Evolutionary conservation across 1,140 invertebrate genomes (phyloP), one percentile per base, ranked within the genome.

Genomic region (Drosophila nebulosa): DNA sequence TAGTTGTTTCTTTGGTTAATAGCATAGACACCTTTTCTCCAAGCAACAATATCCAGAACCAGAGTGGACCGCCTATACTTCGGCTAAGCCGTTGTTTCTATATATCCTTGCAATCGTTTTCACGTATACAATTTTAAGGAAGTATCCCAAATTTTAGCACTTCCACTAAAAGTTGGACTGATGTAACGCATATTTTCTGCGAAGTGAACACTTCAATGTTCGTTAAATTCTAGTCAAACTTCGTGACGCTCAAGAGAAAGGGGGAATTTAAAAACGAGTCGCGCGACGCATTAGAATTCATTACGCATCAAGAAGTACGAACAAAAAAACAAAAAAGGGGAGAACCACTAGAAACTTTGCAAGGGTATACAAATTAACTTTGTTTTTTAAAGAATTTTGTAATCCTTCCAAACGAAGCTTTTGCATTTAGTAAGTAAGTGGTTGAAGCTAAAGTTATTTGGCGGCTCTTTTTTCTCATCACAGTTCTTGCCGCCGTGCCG

Each of bases 1-100:
- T 70, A 64, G 69, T 64, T 63, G 51, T 61, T 61, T 46, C 24
- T 74, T 55, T 74, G 22, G 56, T 59, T 58, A 65, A 46, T 73
- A 73, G 53, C 55, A 46, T 46, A 46, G 39, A 21, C 39, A 46
- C 39, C 16, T 10, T 46, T 10, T 46, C 16, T 46, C 16, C 16
- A 46, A 46, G 18, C 39, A 46, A 46, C 39, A 21, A 46, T 4
- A 21, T 21, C 39, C 7, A 46, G 10, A 42, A 46, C 39, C 39
- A 21, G 39, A 46, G 39, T 42, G 16, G 39, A 4, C 16, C 16
- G 16, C 7, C 18, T 21, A 2, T 5, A 46, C 39, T 46, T 21
- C 39, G 39, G 39, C 39, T 10, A 46, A 9, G 39, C 39, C 39
- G 16, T 46, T 10, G 7, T 46, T 46, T 46, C 16, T 46, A 46